These are phyloP conservation scores for Cirrhinus molitorella DNA, from an alignment of 2,797 vertebrate species.

Conservation along the genomic window DNA sequence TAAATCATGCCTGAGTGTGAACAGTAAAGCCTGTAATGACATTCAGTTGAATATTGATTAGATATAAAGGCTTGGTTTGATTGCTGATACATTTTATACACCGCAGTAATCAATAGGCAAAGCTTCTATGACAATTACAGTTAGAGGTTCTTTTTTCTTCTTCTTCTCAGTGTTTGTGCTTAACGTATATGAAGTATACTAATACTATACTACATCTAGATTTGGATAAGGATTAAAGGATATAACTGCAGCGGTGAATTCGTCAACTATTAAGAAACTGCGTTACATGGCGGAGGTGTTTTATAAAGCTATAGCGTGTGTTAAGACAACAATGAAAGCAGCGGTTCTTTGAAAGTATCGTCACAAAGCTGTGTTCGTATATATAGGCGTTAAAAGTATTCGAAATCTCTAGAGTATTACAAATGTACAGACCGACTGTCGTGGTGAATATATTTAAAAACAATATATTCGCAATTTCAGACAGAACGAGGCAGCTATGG, in stretches of 20 bases:
- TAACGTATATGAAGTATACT: constrained; percentile 48
- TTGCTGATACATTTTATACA: constrained; percentile 50
- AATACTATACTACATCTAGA: constrained; percentile 57
- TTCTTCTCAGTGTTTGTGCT: constrained; percentile 50
- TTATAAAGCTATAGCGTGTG: constrained; percentile 74
- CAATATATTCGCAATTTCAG: constrained; percentile 38
- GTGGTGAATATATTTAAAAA: constrained; percentile 41
- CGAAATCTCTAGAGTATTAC: constrained; percentile 41
- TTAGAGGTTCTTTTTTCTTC: constrained; percentile 32
- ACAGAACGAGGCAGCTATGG: constrained; percentile 54
- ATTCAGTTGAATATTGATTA: constrained; percentile 51
- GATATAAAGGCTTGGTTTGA: constrained; percentile 52
- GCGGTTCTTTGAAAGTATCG: constrained; percentile 66
- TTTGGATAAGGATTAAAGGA: constrained; percentile 55
- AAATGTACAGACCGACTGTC: constrained; percentile 45
- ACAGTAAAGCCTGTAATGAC: constrained; percentile 42
- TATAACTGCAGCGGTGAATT: constrained; percentile 55
- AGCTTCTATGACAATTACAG: constrained; percentile 54
- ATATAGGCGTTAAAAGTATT: constrained; percentile 35
- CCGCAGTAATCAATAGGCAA: constrained; percentile 49
- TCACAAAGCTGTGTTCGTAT: constrained; percentile 70
- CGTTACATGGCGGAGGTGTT: constrained; percentile 51
- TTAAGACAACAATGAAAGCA: constrained; percentile 77
- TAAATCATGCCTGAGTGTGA: constrained; percentile 49
- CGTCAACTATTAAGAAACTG: constrained; percentile 39